Evolutionary conservation across 2,113 vertebrate genomes (phyloP).

Genomic region (Perognathus longimembris): DNA sequence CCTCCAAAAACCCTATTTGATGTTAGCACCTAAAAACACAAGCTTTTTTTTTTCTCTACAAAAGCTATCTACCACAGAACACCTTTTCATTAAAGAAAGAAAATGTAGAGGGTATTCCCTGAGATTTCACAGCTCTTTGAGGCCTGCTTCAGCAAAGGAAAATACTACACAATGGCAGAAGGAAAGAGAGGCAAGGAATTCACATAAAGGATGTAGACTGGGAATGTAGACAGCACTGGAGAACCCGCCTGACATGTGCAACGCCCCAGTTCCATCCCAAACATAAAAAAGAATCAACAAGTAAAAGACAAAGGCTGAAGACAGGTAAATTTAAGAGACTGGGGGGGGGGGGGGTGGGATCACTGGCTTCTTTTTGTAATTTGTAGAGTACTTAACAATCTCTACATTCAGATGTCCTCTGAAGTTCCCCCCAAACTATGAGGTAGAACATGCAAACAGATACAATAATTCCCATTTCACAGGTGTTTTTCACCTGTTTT

Average conservation of each 20-base stretch:
- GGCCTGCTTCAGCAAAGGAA: constrained; percentile 12
- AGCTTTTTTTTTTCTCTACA: not conserved
- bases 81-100: not conserved
- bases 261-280: not conserved
- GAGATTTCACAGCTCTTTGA: not conserved
- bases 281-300: not conserved
- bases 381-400: not conserved
- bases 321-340: not conserved
- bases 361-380: not conserved
- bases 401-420: not conserved
- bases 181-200: not conserved
- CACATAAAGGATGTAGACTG: not conserved
- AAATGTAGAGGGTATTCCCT: not conserved
- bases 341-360: not conserved
- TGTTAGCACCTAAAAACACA: not conserved
- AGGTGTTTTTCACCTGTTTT: no score
- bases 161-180: not conserved
- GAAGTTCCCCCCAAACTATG: not conserved
- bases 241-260: no score
- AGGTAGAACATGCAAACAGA: not conserved
- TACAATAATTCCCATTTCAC: not conserved
- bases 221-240: no score
- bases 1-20: not conserved
- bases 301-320: not conserved
- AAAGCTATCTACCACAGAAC: not conserved